Conservation (phyloP, 2,888 invertebrate genomes). For the Mesorhabditis sp. region DNA sequence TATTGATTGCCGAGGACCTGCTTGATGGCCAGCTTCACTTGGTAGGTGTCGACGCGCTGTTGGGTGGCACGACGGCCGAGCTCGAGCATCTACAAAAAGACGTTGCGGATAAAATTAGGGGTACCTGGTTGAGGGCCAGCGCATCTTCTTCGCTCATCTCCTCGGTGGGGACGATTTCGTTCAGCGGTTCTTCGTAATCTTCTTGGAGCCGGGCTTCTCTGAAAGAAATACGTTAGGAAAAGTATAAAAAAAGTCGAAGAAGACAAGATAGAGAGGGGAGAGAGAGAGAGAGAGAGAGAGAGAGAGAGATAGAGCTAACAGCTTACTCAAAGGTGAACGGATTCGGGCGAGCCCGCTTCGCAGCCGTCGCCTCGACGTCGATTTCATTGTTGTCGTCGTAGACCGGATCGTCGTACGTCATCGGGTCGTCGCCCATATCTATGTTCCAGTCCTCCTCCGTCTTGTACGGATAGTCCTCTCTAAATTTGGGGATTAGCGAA, state of each 20-base stretch:
- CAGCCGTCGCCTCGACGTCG: neutral
- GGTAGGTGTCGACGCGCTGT: neutral
- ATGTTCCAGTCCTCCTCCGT: too few species aligned
- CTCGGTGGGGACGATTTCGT: neutral
- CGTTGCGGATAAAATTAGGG: neutral
- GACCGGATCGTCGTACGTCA: neutral
- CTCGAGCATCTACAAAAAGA: neutral
- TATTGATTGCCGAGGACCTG: neutral
- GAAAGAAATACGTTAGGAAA: neutral
- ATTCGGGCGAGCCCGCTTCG: neutral
- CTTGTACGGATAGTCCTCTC: too few species aligned
- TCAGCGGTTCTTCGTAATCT: neutral
- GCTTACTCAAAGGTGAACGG: neutral
- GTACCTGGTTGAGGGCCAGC: neutral
- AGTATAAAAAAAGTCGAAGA: too few species aligned
- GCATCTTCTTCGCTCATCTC: conserved; percentile 4
- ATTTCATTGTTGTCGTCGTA: neutral
- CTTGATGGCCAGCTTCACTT: conserved; percentile 4
- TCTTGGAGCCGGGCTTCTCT: neutral
- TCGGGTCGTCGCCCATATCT: neutral
- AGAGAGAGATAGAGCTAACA: neutral
- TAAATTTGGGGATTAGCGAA: too few species aligned
- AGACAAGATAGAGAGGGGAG: too few species aligned
- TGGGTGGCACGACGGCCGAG: neutral
- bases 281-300: neutral